Percentiles rank a stretch among this genome's conserved stretches.
Evolutionary conservation across 1,140 invertebrate species (phyloP).

Genomic region (Trichomalopsis sarcophagae): DNA sequence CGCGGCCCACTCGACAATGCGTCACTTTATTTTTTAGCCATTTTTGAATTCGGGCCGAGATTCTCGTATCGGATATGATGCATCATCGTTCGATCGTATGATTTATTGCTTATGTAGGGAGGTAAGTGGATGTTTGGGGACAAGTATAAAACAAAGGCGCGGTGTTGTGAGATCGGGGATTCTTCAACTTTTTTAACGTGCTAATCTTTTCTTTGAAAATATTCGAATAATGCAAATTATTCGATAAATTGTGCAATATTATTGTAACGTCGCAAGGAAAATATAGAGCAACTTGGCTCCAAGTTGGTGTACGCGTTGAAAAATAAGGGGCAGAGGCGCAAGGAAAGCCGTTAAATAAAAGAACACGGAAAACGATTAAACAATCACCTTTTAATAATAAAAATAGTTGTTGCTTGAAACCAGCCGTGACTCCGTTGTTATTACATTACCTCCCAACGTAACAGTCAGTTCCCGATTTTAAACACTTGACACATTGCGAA

Average conservation of each 20-base stretch:
- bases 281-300: not conserved
- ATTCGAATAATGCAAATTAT: too few relatives aligned
- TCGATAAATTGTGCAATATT: too few relatives aligned
- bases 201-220: too few relatives aligned
- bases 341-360: constrained; percentile 43
- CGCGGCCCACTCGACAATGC: not conserved
- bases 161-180: too few relatives aligned
- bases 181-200: too few relatives aligned
- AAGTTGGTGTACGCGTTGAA: too few relatives aligned
- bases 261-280: too few relatives aligned
- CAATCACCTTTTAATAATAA: constrained; percentile 74
- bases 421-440: constrained; percentile 35
- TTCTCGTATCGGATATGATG: not conserved
- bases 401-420: constrained; percentile 72
- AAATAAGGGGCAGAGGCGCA: too few relatives aligned
- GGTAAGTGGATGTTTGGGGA: not conserved
- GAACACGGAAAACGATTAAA: constrained; percentile 67
- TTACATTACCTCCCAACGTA: constrained; percentile 57
- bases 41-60: not conserved
- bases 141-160: not conserved
- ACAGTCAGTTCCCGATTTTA: constrained; percentile 59
- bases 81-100: not conserved
- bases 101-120: too few relatives aligned
- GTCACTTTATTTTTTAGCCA: constrained; percentile 1
- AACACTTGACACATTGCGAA: constrained; percentile 58